Evolutionary conservation across 1,140 invertebrate species (phyloP), one percentile per base, ranked within the genome.

Genomic region (Solenopsis fugax): DNA sequence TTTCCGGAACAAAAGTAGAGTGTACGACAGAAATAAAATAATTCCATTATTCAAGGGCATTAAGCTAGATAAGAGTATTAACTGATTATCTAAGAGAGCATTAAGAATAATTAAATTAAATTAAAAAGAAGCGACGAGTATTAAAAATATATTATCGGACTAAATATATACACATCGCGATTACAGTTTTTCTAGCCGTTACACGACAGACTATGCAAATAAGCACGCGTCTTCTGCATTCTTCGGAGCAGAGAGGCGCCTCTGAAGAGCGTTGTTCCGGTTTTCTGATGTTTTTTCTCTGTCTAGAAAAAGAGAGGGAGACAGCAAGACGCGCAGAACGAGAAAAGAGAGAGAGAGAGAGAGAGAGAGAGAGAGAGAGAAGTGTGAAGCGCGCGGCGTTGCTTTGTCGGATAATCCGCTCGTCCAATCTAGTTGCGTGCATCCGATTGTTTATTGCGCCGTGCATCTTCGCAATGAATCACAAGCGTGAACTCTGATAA

Each of bases 171-270:
- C 60, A 62, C 48, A 24, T 18, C n/a, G 60, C 18, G 54, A 77
- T 37, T 16, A 50, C 21, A 29, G 45, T 34, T 54, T 67, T 18
- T 77, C n/a, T 75, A 64, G 29, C 24, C 89, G 85, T 87, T 78
- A 48, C 88, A 87, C 91, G 92, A 92, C 90, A 90, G 86, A 65
- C 90, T 91, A 91, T 93, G 93, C 92, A 93, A 94, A 93, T 93
- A 92, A 93, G 88, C 89, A 86, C 12, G n/a, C 86, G 86, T 88
- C 84, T 89, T 67, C 87, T 93, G 89, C 91, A 93, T 94, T 94
- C 91, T 93, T 93, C 88, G 91, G 82, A 62, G 85, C 54, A 90
- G 89, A 91, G 88, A 93, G 91, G 77, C 89, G 92, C 87, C 92
- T 93, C 91, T 92, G 86, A 82, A 93, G 91, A 90, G 91, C 89